A percentile compares a stretch with the other conserved stretches of the same genome.
Evolutionary conservation across 1,140 invertebrate species (phyloP).

Genomic region (Drosophila pallidifrons): DNA sequence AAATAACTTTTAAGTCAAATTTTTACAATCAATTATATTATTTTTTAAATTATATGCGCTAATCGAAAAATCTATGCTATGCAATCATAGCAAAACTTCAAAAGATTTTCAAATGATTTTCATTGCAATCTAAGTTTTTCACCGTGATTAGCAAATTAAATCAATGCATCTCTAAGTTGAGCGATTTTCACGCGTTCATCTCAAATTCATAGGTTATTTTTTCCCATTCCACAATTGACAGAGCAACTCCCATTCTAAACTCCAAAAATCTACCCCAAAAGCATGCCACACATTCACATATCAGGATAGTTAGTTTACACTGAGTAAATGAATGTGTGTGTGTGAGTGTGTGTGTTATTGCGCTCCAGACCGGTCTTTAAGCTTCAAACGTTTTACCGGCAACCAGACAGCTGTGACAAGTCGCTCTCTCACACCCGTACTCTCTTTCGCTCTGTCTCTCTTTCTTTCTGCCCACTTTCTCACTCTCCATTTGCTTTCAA

Average conservation of each 20-base stretch:
- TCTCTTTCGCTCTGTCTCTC: conserved; percentile 8
- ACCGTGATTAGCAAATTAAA: too few species aligned
- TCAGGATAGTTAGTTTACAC: conserved; percentile 41
- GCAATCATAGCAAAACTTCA: too few species aligned
- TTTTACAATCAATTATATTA: too few species aligned
- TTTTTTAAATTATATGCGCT: too few species aligned
- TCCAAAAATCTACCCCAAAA: conserved; percentile 35
- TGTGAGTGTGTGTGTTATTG: conserved; percentile 8
- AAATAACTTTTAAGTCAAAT: too few species aligned
- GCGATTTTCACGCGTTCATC: conserved; percentile 4
- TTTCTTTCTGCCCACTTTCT: not conserved
- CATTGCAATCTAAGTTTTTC: too few species aligned
- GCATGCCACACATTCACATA: conserved; percentile 22
- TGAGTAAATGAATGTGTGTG: not conserved
- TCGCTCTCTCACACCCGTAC: conserved; percentile 5
- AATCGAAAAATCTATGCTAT: too few species aligned
- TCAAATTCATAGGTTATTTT: not conserved
- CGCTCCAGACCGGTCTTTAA: conserved; percentile 38
- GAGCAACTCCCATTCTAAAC: conserved; percentile 10
- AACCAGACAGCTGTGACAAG: conserved; percentile 66
- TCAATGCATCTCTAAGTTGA: not conserved
- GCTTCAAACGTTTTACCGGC: conserved; percentile 58
- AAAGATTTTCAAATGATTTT: too few species aligned
- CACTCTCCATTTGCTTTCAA: conserved; percentile 24
- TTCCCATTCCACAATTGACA: not conserved